Conservation (phyloP, 2,797 vertebrate species). For the Heterohyrax brucei region DNA sequence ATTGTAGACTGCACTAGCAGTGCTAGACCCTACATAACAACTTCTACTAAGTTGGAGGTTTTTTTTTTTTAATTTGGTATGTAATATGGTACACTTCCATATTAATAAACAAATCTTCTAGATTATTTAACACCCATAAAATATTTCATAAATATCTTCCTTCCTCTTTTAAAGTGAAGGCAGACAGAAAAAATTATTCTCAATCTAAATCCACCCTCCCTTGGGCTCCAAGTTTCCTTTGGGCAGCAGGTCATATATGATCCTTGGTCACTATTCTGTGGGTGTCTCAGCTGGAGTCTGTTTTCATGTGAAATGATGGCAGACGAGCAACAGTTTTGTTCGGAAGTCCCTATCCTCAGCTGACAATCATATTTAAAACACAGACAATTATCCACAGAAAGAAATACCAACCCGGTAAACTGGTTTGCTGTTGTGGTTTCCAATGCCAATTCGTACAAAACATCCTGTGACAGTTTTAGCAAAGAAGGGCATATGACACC, state of each 20-base stretch:
- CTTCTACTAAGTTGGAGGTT: neutral
- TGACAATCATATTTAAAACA: conserved; percentile 57
- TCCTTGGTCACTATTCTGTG: neutral
- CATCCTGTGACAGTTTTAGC: conserved; percentile 98
- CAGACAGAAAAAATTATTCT: conserved; percentile 14
- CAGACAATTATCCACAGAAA: conserved; percentile 31
- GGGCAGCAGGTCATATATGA: neutral
- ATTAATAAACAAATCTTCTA: conserved; percentile 54
- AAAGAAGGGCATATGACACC: conserved; percentile 99
- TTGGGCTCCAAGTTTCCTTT: neutral
- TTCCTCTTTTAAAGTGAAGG: neutral
- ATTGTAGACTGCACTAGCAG: neutral
- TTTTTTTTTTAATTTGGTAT: conserved; percentile 9
- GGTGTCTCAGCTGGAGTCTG: neutral
- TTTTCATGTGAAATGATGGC: conserved; percentile 20
- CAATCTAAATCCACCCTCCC: neutral
- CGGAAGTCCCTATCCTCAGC: conserved; percentile 18
- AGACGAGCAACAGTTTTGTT: conserved; percentile 42
- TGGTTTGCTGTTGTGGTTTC: conserved; percentile 99
- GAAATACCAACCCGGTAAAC: conserved; percentile 96
- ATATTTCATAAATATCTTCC: neutral
- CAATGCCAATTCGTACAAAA: conserved; percentile 98
- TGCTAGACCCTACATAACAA: neutral
- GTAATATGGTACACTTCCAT: neutral
- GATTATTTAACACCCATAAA: conserved; percentile 23